Percentiles rank a stretch among this genome's conserved stretches.
These are phyloP conservation scores for Varanus komodoensis DNA, from an alignment of 2,113 vertebrate species.

Conservation along the genomic window DNA sequence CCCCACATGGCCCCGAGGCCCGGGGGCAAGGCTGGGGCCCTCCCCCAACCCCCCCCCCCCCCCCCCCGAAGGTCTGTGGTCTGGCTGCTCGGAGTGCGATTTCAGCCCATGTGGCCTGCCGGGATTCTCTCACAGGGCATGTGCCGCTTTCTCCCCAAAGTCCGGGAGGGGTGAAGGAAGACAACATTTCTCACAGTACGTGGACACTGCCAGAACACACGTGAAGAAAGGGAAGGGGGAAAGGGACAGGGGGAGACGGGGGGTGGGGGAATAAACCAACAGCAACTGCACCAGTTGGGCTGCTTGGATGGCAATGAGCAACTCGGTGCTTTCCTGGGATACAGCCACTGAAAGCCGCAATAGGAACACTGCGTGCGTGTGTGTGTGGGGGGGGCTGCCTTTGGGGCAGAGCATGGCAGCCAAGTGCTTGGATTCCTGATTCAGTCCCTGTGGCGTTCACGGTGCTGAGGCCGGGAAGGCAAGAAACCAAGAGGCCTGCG, in stretches of 20 bases:
- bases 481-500: too few relatives aligned
- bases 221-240: slow-evolving; percentile 22
- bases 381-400: slow-evolving; percentile 27
- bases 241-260: slow-evolving; percentile 18
- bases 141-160: slow-evolving; percentile 33
- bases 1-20: slow-evolving; percentile 46
- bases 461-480: too few relatives aligned
- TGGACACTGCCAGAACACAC: slow-evolving; percentile 28
- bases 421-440: too few relatives aligned
- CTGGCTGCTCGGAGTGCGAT: neutral
- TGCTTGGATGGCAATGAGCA: slow-evolving; percentile 3
- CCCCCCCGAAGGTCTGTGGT: neutral
- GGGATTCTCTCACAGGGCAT: slow-evolving; percentile 33
- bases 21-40: neutral
- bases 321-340: neutral
- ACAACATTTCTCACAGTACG: slow-evolving; percentile 21
- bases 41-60: too few relatives aligned
- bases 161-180: slow-evolving; percentile 4
- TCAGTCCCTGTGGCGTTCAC: too few relatives aligned
- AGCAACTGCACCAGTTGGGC: neutral
- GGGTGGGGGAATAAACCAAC: neutral
- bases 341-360: too few relatives aligned
- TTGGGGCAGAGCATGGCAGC: too few relatives aligned
- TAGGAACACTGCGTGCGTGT: too few relatives aligned
- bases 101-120: slow-evolving; percentile 37